Conservation (phyloP, 2,113 vertebrate genomes). For the Collichthys lucidus region DNA sequence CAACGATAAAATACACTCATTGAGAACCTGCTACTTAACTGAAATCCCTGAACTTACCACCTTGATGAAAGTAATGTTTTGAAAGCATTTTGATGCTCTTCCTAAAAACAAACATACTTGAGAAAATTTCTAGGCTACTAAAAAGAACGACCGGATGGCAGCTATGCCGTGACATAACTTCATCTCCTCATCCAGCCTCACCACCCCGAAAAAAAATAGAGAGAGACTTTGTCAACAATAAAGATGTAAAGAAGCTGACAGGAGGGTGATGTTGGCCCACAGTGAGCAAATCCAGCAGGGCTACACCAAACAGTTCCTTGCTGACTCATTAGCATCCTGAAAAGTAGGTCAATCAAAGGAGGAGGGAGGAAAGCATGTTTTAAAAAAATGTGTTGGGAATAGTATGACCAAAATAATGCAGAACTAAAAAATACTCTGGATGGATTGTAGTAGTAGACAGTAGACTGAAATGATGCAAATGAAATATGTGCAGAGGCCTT, state of each 20-base stretch:
- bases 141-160: background rate
- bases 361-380: constrained; percentile 41
- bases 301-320: constrained; percentile 74
- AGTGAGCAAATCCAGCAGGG: constrained; percentile 66
- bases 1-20: constrained; percentile 12
- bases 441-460: background rate
- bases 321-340: constrained; percentile 82
- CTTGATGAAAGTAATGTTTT: background rate
- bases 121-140: background rate
- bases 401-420: background rate
- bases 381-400: constrained; percentile 44
- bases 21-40: constrained; percentile 31
- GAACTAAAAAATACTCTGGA: background rate
- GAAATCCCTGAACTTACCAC: constrained; percentile 33
- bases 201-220: background rate
- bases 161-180: constrained; percentile 3
- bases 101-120: constrained; percentile 34
- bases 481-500: background rate
- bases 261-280: constrained; percentile 57
- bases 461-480: background rate
- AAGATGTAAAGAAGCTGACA: constrained; percentile 62
- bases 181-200: background rate
- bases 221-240: constrained; percentile 53
- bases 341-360: constrained; percentile 86
- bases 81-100: background rate